Evolutionary conservation across 1,140 invertebrate species (phyloP).

Genomic region (Pygmarrhopalites habei): DNA sequence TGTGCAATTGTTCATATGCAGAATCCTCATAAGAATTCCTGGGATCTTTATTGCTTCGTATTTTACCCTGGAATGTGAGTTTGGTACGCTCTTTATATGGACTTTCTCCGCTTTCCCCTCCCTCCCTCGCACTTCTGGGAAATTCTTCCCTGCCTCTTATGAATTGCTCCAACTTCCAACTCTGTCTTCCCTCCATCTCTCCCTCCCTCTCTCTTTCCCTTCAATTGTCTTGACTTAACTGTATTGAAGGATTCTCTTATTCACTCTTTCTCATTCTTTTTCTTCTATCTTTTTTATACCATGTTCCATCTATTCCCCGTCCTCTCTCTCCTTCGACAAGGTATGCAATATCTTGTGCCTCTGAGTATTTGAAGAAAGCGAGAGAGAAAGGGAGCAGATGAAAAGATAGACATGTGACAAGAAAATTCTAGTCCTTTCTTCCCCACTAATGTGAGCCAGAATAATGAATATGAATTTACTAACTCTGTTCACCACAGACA

Average conservation of each 20-base stretch:
- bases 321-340: too few species aligned
- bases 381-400: too few species aligned
- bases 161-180: neutral
- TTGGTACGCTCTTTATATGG: slow-evolving; percentile 5
- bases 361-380: too few species aligned
- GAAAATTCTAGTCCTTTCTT: neutral
- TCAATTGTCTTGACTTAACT: neutral
- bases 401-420: neutral
- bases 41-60: slow-evolving; percentile 25
- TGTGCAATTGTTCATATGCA: neutral
- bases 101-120: too few species aligned
- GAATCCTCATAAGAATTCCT: slow-evolving; percentile 25
- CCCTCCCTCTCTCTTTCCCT: neutral
- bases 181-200: neutral
- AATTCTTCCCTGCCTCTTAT: neutral
- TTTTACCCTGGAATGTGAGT: slow-evolving; percentile 22
- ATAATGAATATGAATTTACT: too few species aligned
- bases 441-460: too few species aligned
- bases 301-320: too few species aligned
- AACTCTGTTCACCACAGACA: too few species aligned
- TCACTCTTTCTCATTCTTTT: too few species aligned
- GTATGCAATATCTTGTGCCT: too few species aligned
- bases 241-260: too few species aligned
- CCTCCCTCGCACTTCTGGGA: neutral
- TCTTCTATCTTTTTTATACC: too few species aligned